Evolutionary conservation across 2,888 invertebrate species (phyloP), one percentile per base, ranked within the genome.

Genomic region (Willowsia nigromaculata): DNA sequence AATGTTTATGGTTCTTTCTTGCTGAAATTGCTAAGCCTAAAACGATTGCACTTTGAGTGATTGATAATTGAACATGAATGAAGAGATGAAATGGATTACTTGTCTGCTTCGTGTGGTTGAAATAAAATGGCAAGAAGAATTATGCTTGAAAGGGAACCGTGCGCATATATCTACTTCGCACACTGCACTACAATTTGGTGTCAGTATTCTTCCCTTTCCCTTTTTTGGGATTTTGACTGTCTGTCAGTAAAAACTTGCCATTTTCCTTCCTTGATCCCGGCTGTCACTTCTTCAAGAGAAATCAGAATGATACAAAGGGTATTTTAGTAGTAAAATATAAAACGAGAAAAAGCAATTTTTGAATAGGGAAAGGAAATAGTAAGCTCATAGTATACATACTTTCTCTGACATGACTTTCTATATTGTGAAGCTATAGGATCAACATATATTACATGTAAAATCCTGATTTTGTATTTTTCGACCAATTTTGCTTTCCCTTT

Each of bases 1-100:
- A 85, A 68, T 83, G 81, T 78, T 78, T 85, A 80, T 85, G 74
- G 85, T 43, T 85, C 27, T 74, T 40, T 22, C 68, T 80, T 11
- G 27, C 47, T 22, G 71, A 76, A 83, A 84, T 50, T 85, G 43
- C 53, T 81, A 68, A 53, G 81, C 71, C 68, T 9, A 53, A 40
- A 47, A 68, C 40, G 82, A 90, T 83, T 88, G 84, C 78, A 87
- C 76, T 87, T 82, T 85, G 89, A 90, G 83, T 90, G 89, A 91
- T 91, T 91, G 91, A 91, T 91, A 91, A 91, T 91, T 91, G 89
- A 87, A 91, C 25, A 47, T 71, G 82, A 83, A 91, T 84, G 65
- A 85, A 53, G 78, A 78, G 85, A 78, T 85, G 85, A 85, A 85
- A 85, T 85, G 78, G 78, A 59, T 81, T 59, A 59, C 56, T 40